Conservation (phyloP, 2,113 vertebrate genomes). For the Plestiodon gilberti region DNA sequence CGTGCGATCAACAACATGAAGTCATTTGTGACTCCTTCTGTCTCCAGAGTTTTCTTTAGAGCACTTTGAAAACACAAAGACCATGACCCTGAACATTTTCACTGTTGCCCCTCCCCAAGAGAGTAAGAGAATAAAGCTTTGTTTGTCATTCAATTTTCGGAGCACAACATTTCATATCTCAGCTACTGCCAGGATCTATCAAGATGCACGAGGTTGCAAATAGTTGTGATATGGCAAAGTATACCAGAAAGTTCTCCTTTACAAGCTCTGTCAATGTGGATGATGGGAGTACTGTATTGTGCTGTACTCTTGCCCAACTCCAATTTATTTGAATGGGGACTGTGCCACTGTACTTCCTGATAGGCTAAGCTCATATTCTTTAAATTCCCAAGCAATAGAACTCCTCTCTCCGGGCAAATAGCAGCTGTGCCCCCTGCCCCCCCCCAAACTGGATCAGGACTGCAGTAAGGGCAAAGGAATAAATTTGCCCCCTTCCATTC, state of each 20-base stretch:
- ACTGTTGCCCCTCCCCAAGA: conserved; percentile 4
- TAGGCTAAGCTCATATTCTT: neutral
- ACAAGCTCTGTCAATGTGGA: neutral
- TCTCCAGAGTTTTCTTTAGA: conserved; percentile 71
- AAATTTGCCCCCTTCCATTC: no score
- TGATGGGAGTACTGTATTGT: neutral
- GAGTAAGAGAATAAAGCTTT: conserved; percentile 58
- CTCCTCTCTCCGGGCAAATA: no score
- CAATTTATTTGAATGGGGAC: neutral
- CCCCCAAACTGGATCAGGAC: no score
- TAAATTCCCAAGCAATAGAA: neutral
- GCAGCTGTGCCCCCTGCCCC: neutral
- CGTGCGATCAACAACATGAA: conserved; percentile 67
- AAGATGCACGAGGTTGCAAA: conserved; percentile 39
- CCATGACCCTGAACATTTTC: conserved; percentile 68
- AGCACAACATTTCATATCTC: conserved; percentile 55
- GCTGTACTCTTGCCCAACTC: neutral
- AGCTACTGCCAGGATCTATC: conserved; percentile 53
- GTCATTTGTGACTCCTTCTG: conserved; percentile 62
- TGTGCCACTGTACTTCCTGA: neutral
- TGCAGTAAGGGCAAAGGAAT: no score
- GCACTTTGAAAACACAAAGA: conserved; percentile 74
- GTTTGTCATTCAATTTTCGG: conserved; percentile 71
- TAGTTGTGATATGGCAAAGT: conserved; percentile 29
- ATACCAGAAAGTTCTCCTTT: neutral